Evolutionary conservation across 2,797 vertebrate genomes (phyloP).

Genomic region (Hylomyscus alleni): DNA sequence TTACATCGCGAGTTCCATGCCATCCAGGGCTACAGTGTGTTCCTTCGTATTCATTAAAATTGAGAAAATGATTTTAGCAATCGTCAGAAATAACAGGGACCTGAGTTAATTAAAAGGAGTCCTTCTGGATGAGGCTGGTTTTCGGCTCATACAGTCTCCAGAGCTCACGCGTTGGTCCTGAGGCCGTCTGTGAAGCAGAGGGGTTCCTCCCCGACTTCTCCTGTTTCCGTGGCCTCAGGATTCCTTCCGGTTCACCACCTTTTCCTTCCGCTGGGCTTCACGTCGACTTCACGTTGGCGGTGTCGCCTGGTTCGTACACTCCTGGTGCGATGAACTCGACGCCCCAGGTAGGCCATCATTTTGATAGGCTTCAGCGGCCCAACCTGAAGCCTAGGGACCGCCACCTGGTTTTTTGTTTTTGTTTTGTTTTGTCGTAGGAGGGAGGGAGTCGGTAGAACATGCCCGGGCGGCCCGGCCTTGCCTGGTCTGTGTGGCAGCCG

Average conservation of each 20-base stretch:
- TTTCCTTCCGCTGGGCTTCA: not conserved
- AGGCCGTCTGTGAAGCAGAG: no score
- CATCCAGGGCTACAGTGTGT: not conserved
- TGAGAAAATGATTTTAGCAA: not conserved
- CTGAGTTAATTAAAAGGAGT: not conserved
- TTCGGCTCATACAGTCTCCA: not conserved
- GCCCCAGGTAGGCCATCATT: not conserved
- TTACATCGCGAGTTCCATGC: not conserved
- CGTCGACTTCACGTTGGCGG: not conserved
- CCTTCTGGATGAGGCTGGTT: not conserved
- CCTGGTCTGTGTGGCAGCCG: no score
- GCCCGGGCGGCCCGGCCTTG: not conserved
- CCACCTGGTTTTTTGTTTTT: not conserved
- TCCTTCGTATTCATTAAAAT: not conserved
- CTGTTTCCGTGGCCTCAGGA: not conserved
- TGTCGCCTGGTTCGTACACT: not conserved
- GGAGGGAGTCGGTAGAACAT: not conserved
- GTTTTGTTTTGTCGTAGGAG: not conserved
- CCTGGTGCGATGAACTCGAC: not conserved
- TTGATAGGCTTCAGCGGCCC: not conserved
- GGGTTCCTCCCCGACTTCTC: not conserved
- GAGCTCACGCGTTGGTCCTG: not conserved
- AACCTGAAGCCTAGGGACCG: not conserved
- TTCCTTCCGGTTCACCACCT: not conserved
- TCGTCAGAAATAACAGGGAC: not conserved